Evolutionary conservation across 2,888 invertebrate species (phyloP).

Genomic region (Nomada goodeniana): DNA sequence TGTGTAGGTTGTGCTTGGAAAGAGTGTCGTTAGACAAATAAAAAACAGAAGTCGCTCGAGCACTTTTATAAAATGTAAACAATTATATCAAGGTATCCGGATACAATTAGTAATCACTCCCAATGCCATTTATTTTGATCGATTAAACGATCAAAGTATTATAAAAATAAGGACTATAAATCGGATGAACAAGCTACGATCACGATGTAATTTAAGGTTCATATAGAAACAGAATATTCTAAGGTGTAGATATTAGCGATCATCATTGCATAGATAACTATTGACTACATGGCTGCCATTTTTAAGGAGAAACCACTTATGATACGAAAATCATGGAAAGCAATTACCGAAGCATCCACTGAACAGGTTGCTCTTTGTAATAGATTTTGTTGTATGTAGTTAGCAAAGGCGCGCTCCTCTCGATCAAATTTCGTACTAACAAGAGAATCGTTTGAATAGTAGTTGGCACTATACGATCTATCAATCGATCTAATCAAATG

Average conservation of each 20-base stretch:
- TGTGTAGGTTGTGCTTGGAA: neutral
- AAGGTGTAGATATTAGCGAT: conserved; percentile 48
- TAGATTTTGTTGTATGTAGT: too few relatives aligned
- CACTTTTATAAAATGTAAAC: conserved; percentile 16
- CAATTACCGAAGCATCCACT: neutral
- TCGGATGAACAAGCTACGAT: conserved; percentile 11
- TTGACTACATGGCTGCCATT: conserved; percentile 24
- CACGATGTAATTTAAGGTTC: conserved; percentile 16
- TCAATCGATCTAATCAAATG: conserved; percentile 5
- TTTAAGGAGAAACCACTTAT: conserved; percentile 19
- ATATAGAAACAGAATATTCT: conserved; percentile 33
- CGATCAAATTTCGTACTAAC: too few relatives aligned
- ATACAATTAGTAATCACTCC: neutral
- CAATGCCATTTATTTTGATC: conserved; percentile 55
- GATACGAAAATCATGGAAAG: conserved; percentile 4
- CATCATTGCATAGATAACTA: conserved; percentile 22
- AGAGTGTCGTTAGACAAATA: conserved; percentile 10
- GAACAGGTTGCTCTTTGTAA: too few relatives aligned
- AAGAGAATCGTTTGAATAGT: too few relatives aligned
- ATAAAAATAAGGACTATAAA: conserved; percentile 26
- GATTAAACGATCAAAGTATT: conserved; percentile 25
- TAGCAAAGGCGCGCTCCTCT: too few relatives aligned
- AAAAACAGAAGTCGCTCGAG: neutral
- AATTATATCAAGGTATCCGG: neutral
- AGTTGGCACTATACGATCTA: neutral